phyloP scores from a whole-genome alignment of 2,888 invertebrate genomes.

The Choristoneura rosaceana region DNA sequence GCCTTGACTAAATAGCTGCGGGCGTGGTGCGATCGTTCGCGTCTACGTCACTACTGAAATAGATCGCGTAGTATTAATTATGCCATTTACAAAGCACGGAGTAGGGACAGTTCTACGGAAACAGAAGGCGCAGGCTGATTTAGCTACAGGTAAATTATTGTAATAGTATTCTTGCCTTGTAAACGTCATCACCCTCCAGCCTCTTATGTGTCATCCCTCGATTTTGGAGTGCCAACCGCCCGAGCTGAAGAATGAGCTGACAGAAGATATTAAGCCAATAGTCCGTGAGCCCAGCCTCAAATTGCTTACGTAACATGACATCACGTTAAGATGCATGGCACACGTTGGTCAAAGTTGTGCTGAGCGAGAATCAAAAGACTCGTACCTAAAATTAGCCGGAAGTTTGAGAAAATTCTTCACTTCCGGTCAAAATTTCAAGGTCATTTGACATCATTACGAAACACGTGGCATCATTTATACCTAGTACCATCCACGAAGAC shows the following conservation, averaged over 20 bases:
- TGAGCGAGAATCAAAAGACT: too few species aligned
- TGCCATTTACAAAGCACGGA: conserved; percentile 53
- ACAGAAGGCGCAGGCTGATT: conserved; percentile 21
- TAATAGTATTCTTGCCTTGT: conserved; percentile 63
- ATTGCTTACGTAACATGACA: too few species aligned
- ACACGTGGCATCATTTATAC: too few species aligned
- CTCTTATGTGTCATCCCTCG: conserved; percentile 72
- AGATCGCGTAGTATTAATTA: conserved; percentile 9
- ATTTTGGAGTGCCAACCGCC: conserved; percentile 68
- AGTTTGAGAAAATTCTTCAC: too few species aligned
- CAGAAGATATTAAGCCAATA: conserved; percentile 45
- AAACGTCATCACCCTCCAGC: conserved; percentile 65
- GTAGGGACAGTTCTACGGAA: conserved; percentile 30
- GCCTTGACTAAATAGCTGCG: neutral
- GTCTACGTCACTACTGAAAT: conserved; percentile 11
- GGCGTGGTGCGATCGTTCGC: conserved; percentile 4
- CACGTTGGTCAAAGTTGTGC: too few species aligned
- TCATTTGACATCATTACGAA: too few species aligned
- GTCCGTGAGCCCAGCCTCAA: too few species aligned
- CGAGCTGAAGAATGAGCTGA: conserved; percentile 73
- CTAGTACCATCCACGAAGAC: too few species aligned
- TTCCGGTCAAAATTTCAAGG: too few species aligned
- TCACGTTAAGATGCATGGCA: too few species aligned
- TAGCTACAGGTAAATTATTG: conserved; percentile 25
- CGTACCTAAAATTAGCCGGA: too few species aligned